These are phyloP conservation scores for Cataglyphis rosenhaueri DNA, from an alignment of 2,888 invertebrate species.

Conservation along the genomic window DNA sequence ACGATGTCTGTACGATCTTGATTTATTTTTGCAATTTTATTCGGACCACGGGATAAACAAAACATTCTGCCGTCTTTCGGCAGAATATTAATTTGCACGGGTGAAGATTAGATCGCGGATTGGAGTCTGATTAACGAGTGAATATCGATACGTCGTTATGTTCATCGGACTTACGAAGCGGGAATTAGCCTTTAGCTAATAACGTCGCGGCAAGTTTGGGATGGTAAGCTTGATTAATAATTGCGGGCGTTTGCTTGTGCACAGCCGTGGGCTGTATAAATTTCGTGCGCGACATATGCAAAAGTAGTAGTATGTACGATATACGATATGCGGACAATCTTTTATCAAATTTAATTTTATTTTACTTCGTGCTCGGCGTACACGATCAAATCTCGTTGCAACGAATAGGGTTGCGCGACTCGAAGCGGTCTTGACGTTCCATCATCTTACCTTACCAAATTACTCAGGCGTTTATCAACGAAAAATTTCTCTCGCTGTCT, in stretches of 20 bases:
- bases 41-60: not conserved
- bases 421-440: not conserved
- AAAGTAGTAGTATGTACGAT: not conserved
- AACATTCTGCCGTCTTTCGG: not conserved
- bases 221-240: constrained; percentile 49
- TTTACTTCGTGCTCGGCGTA: constrained; percentile 13
- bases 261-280: constrained; percentile 14
- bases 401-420: not conserved
- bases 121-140: constrained; percentile 24
- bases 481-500: not conserved
- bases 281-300: constrained; percentile 3
- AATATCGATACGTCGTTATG: constrained; percentile 17
- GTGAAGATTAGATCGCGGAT: constrained; percentile 12
- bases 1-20: not conserved
- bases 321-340: constrained; percentile 18
- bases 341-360: constrained; percentile 47
- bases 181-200: constrained; percentile 10
- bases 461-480: not conserved
- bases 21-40: constrained; percentile 20
- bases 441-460: not conserved
- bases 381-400: constrained; percentile 8
- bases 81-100: not conserved
- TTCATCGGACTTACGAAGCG: constrained; percentile 24
- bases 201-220: constrained; percentile 4
- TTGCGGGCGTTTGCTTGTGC: constrained; percentile 19